Evolutionary conservation across 2,797 vertebrate species (phyloP).

Genomic region (Spinibarbus caldwelli): DNA sequence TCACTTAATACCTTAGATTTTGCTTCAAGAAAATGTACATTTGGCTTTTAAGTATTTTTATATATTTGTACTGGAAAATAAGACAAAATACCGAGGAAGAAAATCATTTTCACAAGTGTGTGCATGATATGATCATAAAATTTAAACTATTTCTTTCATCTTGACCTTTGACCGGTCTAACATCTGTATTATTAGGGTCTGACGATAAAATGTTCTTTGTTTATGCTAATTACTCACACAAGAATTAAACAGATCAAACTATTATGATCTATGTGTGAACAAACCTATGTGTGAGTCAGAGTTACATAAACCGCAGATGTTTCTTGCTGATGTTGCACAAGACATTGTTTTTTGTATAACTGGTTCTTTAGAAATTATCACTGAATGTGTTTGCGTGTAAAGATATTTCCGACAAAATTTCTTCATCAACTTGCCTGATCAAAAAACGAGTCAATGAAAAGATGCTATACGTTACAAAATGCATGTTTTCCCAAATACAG

Average conservation of each 20-base stretch:
- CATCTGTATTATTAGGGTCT: neutral
- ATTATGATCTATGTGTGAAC: neutral
- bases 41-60: neutral
- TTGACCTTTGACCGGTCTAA: neutral
- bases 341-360: neutral
- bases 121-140: no score
- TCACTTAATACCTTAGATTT: no score
- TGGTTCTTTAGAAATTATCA: neutral
- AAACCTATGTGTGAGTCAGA: neutral
- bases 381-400: neutral
- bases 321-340: neutral
- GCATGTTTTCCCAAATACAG: neutral
- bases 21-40: neutral
- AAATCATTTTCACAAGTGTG: no score
- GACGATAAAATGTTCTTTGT: neutral
- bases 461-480: neutral
- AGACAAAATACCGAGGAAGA: neutral
- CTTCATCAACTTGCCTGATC: neutral
- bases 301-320: neutral
- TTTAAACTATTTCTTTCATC: neutral
- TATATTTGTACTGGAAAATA: neutral
- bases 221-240: neutral
- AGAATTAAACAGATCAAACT: neutral
- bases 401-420: neutral
- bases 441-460: neutral